Evolutionary conservation across 2,113 vertebrate species (phyloP).

Genomic region (Glaucomys volans): DNA sequence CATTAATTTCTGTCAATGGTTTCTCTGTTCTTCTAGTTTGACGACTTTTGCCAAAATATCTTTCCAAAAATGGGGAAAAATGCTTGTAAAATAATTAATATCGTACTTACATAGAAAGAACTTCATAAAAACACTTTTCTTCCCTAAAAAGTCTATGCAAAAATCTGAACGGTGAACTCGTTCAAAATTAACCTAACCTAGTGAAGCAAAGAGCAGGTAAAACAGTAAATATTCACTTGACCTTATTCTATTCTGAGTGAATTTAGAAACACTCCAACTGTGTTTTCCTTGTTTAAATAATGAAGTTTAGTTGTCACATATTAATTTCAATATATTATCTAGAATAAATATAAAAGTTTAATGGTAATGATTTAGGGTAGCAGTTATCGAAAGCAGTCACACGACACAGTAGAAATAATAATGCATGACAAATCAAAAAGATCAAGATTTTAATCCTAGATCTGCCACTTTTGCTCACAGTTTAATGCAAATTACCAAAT

Average conservation of each 20-base stretch:
- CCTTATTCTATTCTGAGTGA: not conserved
- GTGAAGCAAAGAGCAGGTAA: not conserved
- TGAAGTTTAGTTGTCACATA: not conserved
- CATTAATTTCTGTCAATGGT: slow-evolving; percentile 2
- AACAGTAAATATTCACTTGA: not conserved
- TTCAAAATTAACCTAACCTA: not conserved
- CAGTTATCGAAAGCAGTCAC: not conserved
- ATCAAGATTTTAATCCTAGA: not conserved
- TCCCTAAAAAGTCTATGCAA: not conserved
- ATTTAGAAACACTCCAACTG: not conserved
- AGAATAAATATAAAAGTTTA: not conserved
- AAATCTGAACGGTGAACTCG: not conserved
- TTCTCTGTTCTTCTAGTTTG: slow-evolving; percentile 25
- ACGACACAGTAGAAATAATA: not conserved
- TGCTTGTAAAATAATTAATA: not conserved
- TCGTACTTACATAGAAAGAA: not conserved
- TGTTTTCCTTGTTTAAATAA: not conserved
- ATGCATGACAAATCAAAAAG: not conserved
- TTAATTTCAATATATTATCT: not conserved
- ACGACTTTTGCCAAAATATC: not conserved
- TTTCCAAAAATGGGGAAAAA: not conserved
- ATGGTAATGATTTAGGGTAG: not conserved
- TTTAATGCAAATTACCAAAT: not conserved
- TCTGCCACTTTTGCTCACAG: not conserved
- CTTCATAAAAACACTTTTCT: not conserved